Evolutionary conservation across 2,797 vertebrate genomes (phyloP), one percentile per base, ranked within the genome.

Genomic region (Okamejei kenojei): DNA sequence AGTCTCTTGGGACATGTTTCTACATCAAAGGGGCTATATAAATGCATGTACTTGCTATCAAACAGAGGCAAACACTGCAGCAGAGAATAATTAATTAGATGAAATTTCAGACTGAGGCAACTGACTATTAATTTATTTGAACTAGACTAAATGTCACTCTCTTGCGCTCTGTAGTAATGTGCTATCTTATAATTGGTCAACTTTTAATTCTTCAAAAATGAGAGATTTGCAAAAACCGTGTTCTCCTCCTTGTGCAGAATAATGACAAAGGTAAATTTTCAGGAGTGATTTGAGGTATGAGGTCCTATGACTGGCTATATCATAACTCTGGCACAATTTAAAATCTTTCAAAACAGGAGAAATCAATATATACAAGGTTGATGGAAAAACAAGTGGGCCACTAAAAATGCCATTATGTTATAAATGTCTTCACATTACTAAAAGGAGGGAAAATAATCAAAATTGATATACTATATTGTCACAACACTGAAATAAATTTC

Each of bases 311-410:
- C 73, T 74, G 71, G 1, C 38, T 71, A 45, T 54, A 35, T 74
- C 90, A 92, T 38, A 76, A 92, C 11, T 76, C 68, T 15, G 29
- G 35, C 74, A 0, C 68, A 35, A 45, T 73, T 9, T 17, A 23
- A 92, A 23, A 92, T 92, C 26, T 15, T 76, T 92, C 90, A 92
- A 73, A 23, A 74, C 4, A 76, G 35, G 68, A 92, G 73, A 92
- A 92, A 92, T 73, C 90, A 32, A 92, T 92, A 58, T 13, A n/a
- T 5, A 76, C 90, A 92, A 92, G 90, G 90, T 92, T 92, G 38
- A 92, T 29, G 71, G 10, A n/a, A 29, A 92, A 76, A 92, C 71
- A 92, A 76, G 38, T 54, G 68, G 71, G 90, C 90, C 26, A 54
- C 15, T 92, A 76, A 92, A 92, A 92, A 29, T 76, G 38, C 13